phyloP scores from a whole-genome alignment of 2,888 invertebrate genomes.

The Euplagia quadripunctaria region DNA sequence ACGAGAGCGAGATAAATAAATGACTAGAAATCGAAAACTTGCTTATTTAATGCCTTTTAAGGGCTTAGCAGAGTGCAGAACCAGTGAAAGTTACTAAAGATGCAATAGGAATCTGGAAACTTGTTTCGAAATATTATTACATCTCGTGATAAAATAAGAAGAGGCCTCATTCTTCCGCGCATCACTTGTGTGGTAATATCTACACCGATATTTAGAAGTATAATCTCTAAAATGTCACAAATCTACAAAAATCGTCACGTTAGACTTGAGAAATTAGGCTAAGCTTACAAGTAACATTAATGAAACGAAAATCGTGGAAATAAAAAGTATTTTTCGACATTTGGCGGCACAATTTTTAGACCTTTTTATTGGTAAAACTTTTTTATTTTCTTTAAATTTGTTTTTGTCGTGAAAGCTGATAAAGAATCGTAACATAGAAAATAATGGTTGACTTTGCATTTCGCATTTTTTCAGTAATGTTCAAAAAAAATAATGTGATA shows the following conservation, averaged over 20 bases:
- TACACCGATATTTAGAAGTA: background rate
- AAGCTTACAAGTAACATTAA: background rate
- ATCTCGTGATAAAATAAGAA: background rate
- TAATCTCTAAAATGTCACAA: background rate
- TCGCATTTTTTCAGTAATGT: background rate
- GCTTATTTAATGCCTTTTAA: constrained; percentile 13
- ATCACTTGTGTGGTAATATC: background rate
- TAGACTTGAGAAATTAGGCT: background rate
- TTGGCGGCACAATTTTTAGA: background rate
- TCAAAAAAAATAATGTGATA: no score
- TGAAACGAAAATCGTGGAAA: background rate
- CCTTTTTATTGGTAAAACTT: background rate
- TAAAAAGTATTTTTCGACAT: background rate
- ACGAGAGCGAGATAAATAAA: background rate
- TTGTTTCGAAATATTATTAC: constrained; percentile 3
- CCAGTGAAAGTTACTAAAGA: constrained; percentile 40
- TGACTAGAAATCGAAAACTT: background rate
- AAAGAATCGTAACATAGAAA: background rate
- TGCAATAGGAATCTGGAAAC: constrained; percentile 10
- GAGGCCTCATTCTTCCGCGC: background rate
- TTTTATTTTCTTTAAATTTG: background rate
- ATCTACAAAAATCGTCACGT: no score
- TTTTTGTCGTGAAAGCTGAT: background rate
- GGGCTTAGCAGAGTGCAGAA: constrained; percentile 14
- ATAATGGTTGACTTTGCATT: background rate